Evolutionary conservation across 2,113 vertebrate genomes (phyloP).

Genomic region (Trematocara zebra): DNA sequence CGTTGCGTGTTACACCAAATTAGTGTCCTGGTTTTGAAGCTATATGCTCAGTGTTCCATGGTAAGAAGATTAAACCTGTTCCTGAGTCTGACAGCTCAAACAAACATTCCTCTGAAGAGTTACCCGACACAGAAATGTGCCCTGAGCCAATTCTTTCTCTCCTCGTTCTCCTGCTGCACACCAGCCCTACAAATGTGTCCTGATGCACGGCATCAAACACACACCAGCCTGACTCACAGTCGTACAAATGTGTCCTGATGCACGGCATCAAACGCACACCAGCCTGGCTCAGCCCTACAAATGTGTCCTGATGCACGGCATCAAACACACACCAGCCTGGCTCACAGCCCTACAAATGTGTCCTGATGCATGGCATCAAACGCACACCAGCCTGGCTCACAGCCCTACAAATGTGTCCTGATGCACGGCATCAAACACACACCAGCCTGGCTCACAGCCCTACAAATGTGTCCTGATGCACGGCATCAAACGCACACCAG

Average conservation of each 20-base stretch:
- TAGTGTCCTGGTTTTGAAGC: constrained; percentile 43
- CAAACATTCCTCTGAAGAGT: constrained; percentile 47
- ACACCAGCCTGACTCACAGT: neutral
- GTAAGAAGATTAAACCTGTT: constrained; percentile 48
- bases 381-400: neutral
- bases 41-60: constrained; percentile 46
- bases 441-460: neutral
- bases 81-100: constrained; percentile 26
- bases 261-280: too few relatives aligned
- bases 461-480: neutral
- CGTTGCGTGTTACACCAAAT: constrained; percentile 27
- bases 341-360: too few relatives aligned
- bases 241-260: too few relatives aligned
- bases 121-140: constrained; percentile 6
- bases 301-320: too few relatives aligned
- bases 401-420: neutral
- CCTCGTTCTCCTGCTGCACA: neutral
- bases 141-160: neutral
- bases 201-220: neutral
- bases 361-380: too few relatives aligned
- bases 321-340: too few relatives aligned
- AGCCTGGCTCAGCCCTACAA: too few relatives aligned
- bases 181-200: neutral
- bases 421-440: neutral
- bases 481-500: neutral